Percentiles rank a stretch among this genome's conserved stretches.
These are phyloP conservation scores for Scortum barcoo DNA, from an alignment of 2,113 vertebrate species.

Conservation along the genomic window DNA sequence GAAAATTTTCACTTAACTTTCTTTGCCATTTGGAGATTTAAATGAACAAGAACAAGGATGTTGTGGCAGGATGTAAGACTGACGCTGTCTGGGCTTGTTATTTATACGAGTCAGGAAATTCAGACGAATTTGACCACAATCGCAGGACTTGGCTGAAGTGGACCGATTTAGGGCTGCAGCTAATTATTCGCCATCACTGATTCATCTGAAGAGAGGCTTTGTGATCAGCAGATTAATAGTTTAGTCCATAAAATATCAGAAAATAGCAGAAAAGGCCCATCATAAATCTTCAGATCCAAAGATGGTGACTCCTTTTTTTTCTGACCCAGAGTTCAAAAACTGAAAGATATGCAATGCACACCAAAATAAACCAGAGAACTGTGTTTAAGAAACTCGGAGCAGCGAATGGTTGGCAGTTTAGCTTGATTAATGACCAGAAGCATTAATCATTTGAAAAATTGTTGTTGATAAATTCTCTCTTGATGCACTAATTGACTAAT, in stretches of 20 bases:
- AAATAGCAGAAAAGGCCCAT: background rate
- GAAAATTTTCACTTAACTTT: background rate
- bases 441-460: slow-evolving; percentile 1
- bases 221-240: background rate
- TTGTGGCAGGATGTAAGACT: background rate
- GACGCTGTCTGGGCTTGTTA: background rate
- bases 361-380: background rate
- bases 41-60: background rate
- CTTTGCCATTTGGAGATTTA: background rate
- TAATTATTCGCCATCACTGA: background rate
- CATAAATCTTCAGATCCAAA: background rate
- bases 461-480: background rate
- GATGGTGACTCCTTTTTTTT: background rate
- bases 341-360: background rate
- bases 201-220: background rate
- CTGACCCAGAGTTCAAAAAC: background rate
- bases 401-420: background rate
- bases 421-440: slow-evolving; percentile 11
- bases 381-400: background rate
- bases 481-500: background rate
- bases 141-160: background rate
- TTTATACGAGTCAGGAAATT: background rate
- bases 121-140: background rate
- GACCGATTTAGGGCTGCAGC: background rate
- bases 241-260: background rate